These are phyloP conservation scores for Drepanosiphum platanoidis DNA, from an alignment of 2,888 invertebrate genomes.

Conservation along the genomic window DNA sequence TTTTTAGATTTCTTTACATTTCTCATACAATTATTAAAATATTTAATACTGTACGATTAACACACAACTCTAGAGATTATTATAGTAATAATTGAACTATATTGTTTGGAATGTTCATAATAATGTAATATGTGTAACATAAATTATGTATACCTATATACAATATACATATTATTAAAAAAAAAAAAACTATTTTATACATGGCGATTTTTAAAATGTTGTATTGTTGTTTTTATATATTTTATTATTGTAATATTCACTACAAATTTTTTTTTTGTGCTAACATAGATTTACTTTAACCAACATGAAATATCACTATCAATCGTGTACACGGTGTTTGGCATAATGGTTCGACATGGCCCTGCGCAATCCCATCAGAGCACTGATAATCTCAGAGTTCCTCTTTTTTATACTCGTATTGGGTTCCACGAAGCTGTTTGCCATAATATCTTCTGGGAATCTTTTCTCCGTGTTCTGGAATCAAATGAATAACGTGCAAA, in stretches of 20 bases:
- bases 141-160: background rate
- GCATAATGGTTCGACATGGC: conserved; percentile 39
- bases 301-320: background rate
- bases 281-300: conserved; percentile 21
- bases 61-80: no score
- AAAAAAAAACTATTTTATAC: background rate
- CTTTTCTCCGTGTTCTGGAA: background rate
- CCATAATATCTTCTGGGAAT: background rate
- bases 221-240: background rate
- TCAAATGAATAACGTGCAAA: background rate
- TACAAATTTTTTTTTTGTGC: conserved; percentile 26
- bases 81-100: no score
- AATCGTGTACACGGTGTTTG: background rate
- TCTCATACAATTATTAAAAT: no score
- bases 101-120: no score
- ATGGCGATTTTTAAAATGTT: background rate
- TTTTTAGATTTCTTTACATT: no score
- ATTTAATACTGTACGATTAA: no score
- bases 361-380: conserved; percentile 46
- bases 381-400: conserved; percentile 52
- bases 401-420: conserved; percentile 26
- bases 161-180: background rate
- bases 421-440: background rate
- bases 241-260: background rate
- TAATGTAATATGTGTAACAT: no score